Evolutionary conservation across 1,140 invertebrate genomes (phyloP).

Genomic region (Drosophila kikkawai): DNA sequence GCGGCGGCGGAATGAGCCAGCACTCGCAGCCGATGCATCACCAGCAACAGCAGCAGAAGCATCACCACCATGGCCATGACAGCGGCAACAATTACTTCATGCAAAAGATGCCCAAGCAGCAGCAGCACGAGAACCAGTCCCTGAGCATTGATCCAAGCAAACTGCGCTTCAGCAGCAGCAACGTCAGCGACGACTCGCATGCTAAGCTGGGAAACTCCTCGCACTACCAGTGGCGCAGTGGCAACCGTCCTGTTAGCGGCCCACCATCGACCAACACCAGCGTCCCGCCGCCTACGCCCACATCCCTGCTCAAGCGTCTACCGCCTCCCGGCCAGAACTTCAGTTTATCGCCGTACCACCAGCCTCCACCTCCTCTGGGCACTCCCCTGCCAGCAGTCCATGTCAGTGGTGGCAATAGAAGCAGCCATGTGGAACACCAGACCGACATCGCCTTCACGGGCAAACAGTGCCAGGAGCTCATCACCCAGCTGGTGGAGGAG

Average conservation of each 20-base stretch:
- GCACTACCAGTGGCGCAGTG: constrained; percentile 70
- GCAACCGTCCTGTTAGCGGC: constrained; percentile 61
- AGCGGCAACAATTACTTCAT: constrained; percentile 64
- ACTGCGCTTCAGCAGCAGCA: constrained; percentile 69
- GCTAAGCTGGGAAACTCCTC: constrained; percentile 72
- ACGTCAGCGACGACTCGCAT: constrained; percentile 48
- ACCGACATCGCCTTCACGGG: constrained; percentile 19
- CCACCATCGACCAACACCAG: constrained; percentile 5
- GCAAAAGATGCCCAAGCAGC: constrained; percentile 62
- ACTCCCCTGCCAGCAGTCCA: not conserved
- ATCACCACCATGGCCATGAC: constrained; percentile 56
- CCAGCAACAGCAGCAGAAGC: constrained; percentile 47
- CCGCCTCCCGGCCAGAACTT: constrained; percentile 20
- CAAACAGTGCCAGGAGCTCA: constrained; percentile 59
- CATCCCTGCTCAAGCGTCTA: constrained; percentile 55
- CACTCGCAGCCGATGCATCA: constrained; percentile 37
- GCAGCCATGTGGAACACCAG: not conserved
- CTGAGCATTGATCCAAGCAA: constrained; percentile 77
- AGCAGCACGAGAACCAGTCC: constrained; percentile 75
- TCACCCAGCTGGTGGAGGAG: constrained; percentile 68
- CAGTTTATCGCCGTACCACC: constrained; percentile 49
- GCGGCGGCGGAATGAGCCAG: constrained; percentile 24
- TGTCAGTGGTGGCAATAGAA: constrained; percentile 1
- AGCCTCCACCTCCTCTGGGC: constrained; percentile 24
- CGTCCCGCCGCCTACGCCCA: constrained; percentile 12